Base-by-base conservation (phyloP, 2,797 vertebrate genomes). In the Delichon dasypus region DNA sequence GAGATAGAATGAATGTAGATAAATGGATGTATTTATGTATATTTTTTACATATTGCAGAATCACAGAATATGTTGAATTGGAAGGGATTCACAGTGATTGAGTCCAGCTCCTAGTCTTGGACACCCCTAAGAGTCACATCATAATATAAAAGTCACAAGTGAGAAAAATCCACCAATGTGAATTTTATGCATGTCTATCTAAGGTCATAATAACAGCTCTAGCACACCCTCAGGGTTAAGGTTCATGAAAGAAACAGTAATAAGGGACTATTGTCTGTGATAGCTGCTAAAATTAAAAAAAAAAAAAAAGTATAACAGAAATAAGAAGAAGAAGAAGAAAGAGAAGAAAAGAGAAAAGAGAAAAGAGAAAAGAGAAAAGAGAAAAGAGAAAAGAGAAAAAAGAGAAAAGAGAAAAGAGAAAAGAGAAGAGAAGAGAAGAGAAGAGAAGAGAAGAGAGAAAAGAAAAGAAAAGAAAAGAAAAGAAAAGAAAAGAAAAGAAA, bases 261-360 rank as follows among this genome's bases (percentile, higher is more conserved):
- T 94, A 96, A 97, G 97, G 83, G 57, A 76, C 85, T 93, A 71
- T 81, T 13, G 10, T 34, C 91, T 93, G 75, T 96, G 94, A 96
- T 60, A 96, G 77, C 40, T 94, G 61, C 34, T 83, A 53, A 81
- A 62, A 90, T 64, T 42, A 26, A 47, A 36, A 11, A 67, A 26
- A 16, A 38, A 57, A 94, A 5, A 3, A 45, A 23, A 18, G 42
- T 34, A 8, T 48, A n/a, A 11, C 44, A 94, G 4, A 3, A 21
- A 21, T 10, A 21, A 45, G 45, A 21, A 20, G 19, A 45, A 30
- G 7, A 64, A 42, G 3, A 29, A 13, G 16, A 11, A 45, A 73
- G 23, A 34, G 13, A 21, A n/a, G 16, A 30, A 9, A 32, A 32
- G 18, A 20, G 18, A 21, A 12, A 17, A 54, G 7, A 32, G 11